phyloP scores from a whole-genome alignment of 2,797 vertebrate genomes.

The Graptemys geographica region DNA sequence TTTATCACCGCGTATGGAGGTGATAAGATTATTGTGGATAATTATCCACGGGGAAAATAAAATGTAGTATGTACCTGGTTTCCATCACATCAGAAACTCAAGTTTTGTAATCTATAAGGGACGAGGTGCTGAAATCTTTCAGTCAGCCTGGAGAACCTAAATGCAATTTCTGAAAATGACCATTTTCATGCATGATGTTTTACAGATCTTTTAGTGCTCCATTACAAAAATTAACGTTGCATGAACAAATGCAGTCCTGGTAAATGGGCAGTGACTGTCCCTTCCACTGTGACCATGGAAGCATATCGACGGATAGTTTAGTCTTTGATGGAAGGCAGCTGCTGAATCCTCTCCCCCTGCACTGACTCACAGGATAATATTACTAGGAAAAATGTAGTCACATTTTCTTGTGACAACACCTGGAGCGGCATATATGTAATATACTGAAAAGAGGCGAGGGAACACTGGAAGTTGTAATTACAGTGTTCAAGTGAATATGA shows the following conservation, averaged over 20 bases:
- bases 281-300: not conserved
- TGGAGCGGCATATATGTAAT: not conserved
- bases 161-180: conserved; percentile 20
- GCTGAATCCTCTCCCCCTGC: conserved; percentile 16
- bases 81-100: not conserved
- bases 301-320: not conserved
- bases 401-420: not conserved
- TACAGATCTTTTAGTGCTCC: conserved; percentile 36
- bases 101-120: not conserved
- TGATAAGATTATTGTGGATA: not conserved
- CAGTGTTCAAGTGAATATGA: not conserved
- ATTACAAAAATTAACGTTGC: conserved; percentile 65
- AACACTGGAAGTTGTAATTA: conserved; percentile 16
- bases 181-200: not conserved
- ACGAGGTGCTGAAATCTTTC: not conserved
- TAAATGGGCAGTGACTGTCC: conserved; percentile 50
- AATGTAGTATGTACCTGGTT: not conserved
- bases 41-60: not conserved
- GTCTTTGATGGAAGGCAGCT: conserved; percentile 49
- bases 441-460: not conserved
- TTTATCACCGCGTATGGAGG: not conserved
- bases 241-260: conserved; percentile 43
- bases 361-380: not conserved
- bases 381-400: not conserved
- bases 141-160: not conserved